Percentiles rank a stretch among this genome's conserved stretches.
phyloP scores from a whole-genome alignment of 2,888 invertebrate species.

The Andrena flavipes region DNA sequence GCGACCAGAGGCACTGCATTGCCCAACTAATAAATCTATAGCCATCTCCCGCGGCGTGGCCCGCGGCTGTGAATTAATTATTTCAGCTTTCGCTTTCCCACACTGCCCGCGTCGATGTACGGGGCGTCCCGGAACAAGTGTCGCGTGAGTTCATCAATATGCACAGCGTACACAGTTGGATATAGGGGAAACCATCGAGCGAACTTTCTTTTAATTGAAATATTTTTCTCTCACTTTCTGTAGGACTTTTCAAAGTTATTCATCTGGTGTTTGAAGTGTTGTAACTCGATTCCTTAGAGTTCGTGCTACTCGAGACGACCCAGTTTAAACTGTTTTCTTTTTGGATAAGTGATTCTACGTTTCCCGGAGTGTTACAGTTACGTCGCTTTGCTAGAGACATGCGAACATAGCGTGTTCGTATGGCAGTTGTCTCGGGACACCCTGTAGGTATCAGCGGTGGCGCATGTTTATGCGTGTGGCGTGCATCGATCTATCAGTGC shows the following conservation, averaged over 20 bases:
- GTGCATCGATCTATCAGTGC: constrained; percentile 21
- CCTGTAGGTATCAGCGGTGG: neutral
- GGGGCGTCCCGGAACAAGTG: neutral
- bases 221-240: too few relatives aligned
- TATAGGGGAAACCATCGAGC: too few relatives aligned
- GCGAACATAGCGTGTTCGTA: neutral
- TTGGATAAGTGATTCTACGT: too few relatives aligned
- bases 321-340: too few relatives aligned
- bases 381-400: too few relatives aligned
- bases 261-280: too few relatives aligned
- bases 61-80: constrained; percentile 48
- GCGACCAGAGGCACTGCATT: neutral
- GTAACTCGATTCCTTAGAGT: too few relatives aligned
- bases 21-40: constrained; percentile 52
- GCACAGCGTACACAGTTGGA: too few relatives aligned
- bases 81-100: constrained; percentile 41
- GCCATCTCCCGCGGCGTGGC: constrained; percentile 20
- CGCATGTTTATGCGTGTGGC: constrained; percentile 8
- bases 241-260: too few relatives aligned
- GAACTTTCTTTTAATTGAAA: too few relatives aligned
- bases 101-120: constrained; percentile 6
- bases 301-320: too few relatives aligned
- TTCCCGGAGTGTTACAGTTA: too few relatives aligned
- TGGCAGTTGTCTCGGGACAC: neutral
- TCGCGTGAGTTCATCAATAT: neutral